Evolutionary conservation across 1,140 invertebrate species (phyloP), one percentile per base, ranked within the genome.

Genomic region (Drosophila nasuta): DNA sequence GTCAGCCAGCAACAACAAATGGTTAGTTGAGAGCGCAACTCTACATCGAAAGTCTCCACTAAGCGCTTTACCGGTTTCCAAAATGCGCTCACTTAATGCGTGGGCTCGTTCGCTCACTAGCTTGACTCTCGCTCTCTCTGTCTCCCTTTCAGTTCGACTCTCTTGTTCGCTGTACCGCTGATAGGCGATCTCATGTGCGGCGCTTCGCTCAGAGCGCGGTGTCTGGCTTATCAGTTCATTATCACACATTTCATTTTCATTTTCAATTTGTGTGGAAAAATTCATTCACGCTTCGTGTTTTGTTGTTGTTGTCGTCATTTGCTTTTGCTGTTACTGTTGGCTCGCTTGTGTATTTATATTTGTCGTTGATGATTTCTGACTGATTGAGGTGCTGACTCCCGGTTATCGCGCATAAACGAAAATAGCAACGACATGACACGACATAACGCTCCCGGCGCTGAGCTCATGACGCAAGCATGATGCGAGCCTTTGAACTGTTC

Each of bases 191-290:
- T 86, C 49, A 58, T 51, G 68, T 69, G 62, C 81, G 81, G 72
- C 81, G 77, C 77, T 79, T 65, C 35, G 38, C 76, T 63, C 56
- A 28, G 56, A 45, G 54, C 59, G 49, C 45, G 57, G 56, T 59
- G 38, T 73, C 62, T 66, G 62, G 73, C 79, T 86, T 86, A 86
- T 86, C 82, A 86, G 83, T 75, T 80, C 66, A 77, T 77, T 88
- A 87, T 82, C 82, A 74, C 65, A 58, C 75, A 70, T 73, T 77
- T 80, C 81, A 51, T 85, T 83, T 79, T 77, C 78, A 72, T 59
- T 87, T 87, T 83, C 79, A 79, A 87, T 87, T 87, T 87, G 79
- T 81, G 77, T 75, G 66, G 77, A 87, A 81, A 68, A 79, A 87
- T 87, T 87, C 83, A 87, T 87, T 87, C 83, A 87, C 83, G 79